Conservation (phyloP, 2,113 vertebrate genomes). For the Danionella cerebrum region DNA sequence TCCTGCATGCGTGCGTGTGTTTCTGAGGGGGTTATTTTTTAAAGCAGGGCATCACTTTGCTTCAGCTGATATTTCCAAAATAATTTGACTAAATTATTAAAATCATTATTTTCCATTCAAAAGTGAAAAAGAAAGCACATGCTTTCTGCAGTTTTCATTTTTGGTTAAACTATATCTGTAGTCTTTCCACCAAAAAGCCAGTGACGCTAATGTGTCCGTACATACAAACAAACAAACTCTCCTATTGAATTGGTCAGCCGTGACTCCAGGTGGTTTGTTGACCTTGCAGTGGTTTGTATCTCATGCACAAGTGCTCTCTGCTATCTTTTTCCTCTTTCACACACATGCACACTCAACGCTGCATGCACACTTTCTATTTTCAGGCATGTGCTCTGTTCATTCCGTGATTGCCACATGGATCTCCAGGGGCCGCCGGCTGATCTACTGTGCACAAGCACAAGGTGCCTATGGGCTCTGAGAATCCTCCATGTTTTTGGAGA, state of each 20-base stretch:
- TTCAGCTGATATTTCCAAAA: conserved; percentile 1
- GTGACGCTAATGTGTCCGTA: too few relatives aligned
- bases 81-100: conserved; percentile 21
- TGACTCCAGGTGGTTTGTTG: conserved; percentile 20
- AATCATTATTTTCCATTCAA: too few relatives aligned
- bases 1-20: not conserved
- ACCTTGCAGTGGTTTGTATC: conserved; percentile 31
- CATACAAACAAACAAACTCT: too few relatives aligned
- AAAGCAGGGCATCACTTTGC: conserved; percentile 5
- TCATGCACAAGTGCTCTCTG: not conserved
- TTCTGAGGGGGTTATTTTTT: not conserved
- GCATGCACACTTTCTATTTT: conserved; percentile 26
- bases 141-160: too few relatives aligned
- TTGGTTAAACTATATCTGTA: too few relatives aligned
- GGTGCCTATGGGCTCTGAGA: conserved; percentile 8
- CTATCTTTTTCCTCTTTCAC: not conserved
- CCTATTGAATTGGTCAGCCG: conserved; percentile 24
- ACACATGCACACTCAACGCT: too few relatives aligned
- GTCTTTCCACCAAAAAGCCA: too few relatives aligned
- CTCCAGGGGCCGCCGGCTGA: conserved; percentile 24
- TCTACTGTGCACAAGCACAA: conserved; percentile 17
- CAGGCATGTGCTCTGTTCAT: conserved; percentile 19
- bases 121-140: too few relatives aligned
- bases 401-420: conserved; percentile 30
- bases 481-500: conserved; percentile 11